A percentile compares a stretch with the other conserved stretches of the same genome.
Conservation (phyloP, 2,113 vertebrate species). For the Platichthys flesus region DNA sequence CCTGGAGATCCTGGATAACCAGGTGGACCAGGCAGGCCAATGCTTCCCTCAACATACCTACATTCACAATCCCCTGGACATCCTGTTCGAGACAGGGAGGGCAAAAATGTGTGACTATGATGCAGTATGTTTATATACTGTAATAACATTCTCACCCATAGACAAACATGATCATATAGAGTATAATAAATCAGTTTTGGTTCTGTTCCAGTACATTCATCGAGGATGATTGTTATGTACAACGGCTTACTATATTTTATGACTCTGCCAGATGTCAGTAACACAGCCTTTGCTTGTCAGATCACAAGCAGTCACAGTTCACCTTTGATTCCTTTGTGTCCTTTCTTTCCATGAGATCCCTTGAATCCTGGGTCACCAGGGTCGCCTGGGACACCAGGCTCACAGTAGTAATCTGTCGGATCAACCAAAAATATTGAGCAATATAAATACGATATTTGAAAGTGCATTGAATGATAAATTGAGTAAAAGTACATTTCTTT, state of each 20-base stretch:
- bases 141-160: too few relatives aligned
- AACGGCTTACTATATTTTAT: neutral
- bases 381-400: conserved; percentile 54
- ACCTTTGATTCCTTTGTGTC: conserved; percentile 68
- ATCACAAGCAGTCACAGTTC: neutral
- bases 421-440: neutral
- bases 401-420: conserved; percentile 62
- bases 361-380: conserved; percentile 46
- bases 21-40: conserved; percentile 49
- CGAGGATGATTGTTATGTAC: neutral
- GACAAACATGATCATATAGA: neutral
- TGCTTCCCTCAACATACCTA: neutral
- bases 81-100: conserved; percentile 31
- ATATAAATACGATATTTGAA: neutral
- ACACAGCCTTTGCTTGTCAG: neutral
- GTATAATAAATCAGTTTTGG: neutral
- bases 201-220: neutral
- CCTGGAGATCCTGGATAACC: conserved; percentile 61
- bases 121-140: neutral
- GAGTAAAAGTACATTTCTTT: neutral
- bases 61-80: conserved; percentile 58
- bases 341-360: conserved; percentile 51
- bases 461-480: neutral
- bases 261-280: neutral
- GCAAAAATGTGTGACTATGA: neutral